Conservation (phyloP, 2,113 vertebrate species). For the Sphyrna mokarran region DNA sequence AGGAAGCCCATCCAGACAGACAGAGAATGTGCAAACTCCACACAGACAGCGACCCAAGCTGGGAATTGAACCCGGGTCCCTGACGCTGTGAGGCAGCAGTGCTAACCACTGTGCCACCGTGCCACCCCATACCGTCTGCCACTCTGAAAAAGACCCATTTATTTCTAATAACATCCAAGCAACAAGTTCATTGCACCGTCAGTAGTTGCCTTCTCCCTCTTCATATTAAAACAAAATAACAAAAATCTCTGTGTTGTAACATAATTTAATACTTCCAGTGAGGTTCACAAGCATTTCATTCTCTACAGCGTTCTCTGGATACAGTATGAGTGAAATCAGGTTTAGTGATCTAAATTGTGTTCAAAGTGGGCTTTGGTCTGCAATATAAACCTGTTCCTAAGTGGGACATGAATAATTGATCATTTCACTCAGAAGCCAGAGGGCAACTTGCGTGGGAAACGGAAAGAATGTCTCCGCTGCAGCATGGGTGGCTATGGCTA, state of each 20-base stretch:
- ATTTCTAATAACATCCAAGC: background rate
- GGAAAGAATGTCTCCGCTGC: background rate
- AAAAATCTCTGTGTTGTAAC: background rate
- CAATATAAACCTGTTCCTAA: background rate
- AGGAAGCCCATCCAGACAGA: no score
- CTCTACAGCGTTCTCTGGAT: background rate
- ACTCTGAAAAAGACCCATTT: no score
- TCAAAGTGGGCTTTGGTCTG: background rate
- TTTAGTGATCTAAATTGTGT: background rate
- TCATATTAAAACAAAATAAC: background rate
- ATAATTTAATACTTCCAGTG: background rate
- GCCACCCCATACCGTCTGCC: no score
- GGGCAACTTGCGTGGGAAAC: background rate
- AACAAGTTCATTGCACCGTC: background rate
- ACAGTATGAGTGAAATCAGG: background rate
- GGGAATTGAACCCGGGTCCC: no score
- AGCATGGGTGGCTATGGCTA: background rate
- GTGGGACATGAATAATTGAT: background rate
- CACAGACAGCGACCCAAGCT: no score
- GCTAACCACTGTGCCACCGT: no score
- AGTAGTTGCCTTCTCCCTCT: background rate
- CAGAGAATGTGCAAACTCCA: no score
- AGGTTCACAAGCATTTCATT: background rate
- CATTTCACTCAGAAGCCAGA: background rate
- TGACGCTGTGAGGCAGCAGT: no score